Evolutionary conservation across 2,113 vertebrate species (phyloP).

Genomic region (Gambusia affinis): DNA sequence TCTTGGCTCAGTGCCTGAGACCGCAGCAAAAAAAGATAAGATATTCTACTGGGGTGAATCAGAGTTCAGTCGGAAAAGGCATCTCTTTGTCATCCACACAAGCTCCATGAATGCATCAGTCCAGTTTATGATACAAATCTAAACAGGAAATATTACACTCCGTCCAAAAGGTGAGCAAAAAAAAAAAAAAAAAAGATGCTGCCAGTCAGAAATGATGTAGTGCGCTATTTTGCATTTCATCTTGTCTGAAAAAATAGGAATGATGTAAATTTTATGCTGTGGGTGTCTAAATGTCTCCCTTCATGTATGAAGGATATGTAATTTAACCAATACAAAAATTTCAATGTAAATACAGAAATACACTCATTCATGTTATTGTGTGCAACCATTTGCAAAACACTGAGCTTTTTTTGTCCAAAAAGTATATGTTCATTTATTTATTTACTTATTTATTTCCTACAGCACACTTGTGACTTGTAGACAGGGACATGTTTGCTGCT

Average conservation of each 20-base stretch:
- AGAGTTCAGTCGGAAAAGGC: slow-evolving; percentile 63
- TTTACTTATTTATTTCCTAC: not conserved
- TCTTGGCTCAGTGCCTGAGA: slow-evolving; percentile 62
- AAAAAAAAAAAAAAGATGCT: not conserved
- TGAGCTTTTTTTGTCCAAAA: no score
- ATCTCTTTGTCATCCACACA: slow-evolving; percentile 41
- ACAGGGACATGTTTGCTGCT: not conserved
- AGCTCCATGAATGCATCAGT: slow-evolving; percentile 37
- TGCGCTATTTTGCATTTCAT: slow-evolving; percentile 15
- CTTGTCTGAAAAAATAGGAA: slow-evolving; percentile 19
- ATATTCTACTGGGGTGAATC: slow-evolving; percentile 66
- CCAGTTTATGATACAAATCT: slow-evolving; percentile 38
- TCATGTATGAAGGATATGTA: not conserved
- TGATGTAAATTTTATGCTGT: not conserved
- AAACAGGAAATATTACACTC: slow-evolving; percentile 49
- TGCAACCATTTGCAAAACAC: not conserved
- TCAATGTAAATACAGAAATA: slow-evolving; percentile 5
- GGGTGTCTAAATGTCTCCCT: slow-evolving; percentile 6
- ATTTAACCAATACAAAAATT: slow-evolving; percentile 18
- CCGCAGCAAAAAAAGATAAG: slow-evolving; percentile 62
- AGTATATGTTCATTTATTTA: no score
- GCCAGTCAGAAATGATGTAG: slow-evolving; percentile 11
- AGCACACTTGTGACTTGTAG: not conserved
- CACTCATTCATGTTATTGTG: no score
- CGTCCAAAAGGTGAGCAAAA: slow-evolving; percentile 49